phyloP scores from a whole-genome alignment of 92 coral and sea anemone genomes.

The Paragorgia papillata region DNA sequence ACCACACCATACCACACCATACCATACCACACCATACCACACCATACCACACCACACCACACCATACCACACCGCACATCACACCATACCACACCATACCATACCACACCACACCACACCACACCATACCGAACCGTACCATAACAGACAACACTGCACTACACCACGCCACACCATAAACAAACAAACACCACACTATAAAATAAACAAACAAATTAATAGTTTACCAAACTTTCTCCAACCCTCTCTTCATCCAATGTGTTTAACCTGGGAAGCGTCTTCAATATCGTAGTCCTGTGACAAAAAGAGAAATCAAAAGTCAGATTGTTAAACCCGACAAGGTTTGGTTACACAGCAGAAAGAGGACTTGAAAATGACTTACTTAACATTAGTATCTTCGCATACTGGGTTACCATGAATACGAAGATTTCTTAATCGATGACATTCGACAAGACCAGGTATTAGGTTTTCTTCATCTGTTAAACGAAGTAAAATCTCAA shows the following conservation, averaged over 20 bases:
- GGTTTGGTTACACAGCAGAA: background rate
- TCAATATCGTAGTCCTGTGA: conserved; percentile 32
- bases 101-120: background rate
- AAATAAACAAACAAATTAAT: background rate
- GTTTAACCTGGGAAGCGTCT: conserved; percentile 40
- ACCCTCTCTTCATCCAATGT: conserved; percentile 42
- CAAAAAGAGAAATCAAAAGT: background rate
- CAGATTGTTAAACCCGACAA: background rate
- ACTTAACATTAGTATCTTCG: conserved; percentile 88
- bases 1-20: too few relatives aligned
- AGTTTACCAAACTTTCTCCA: background rate
- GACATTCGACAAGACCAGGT: conserved; percentile 68
- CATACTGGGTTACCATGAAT: conserved; percentile 83
- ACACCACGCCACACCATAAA: too few relatives aligned
- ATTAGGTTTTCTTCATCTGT: conserved; percentile 75
- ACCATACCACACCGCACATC: too few relatives aligned
- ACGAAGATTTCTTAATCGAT: conserved; percentile 51
- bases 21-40: too few relatives aligned
- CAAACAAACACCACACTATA: too few relatives aligned
- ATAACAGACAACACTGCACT: too few relatives aligned
- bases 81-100: too few relatives aligned
- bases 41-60: too few relatives aligned
- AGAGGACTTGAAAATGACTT: background rate
- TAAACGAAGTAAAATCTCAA: conserved; percentile 3
- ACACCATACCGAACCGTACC: too few relatives aligned